phyloP scores from a whole-genome alignment of 1,140 invertebrate species.

The Hetaerina americana region DNA sequence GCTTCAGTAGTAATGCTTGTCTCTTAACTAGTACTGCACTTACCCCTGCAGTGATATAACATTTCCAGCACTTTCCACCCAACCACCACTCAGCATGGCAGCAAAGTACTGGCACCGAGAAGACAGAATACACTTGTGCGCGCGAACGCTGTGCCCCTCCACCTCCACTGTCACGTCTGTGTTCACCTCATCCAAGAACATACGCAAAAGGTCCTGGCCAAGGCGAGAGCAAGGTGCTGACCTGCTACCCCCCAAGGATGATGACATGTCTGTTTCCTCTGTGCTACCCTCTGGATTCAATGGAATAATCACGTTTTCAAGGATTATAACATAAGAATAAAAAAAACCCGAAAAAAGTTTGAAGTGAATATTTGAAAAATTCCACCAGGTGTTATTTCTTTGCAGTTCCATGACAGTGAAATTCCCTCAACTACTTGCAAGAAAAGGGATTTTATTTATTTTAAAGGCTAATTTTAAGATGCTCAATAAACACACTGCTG shows the following conservation, averaged over 20 bases:
- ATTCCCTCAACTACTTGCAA: no score
- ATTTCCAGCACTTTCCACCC: conserved; percentile 63
- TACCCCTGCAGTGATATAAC: conserved; percentile 73
- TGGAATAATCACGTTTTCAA: no score
- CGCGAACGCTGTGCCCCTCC: conserved; percentile 59
- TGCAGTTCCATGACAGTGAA: no score
- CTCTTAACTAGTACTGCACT: no score
- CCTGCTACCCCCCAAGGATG: conserved; percentile 23
- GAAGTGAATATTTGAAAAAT: neutral
- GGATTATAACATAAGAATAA: conserved; percentile 13
- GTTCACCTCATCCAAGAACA: conserved; percentile 80
- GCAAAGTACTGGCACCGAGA: conserved; percentile 85
- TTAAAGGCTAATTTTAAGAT: no score
- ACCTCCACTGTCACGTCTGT: conserved; percentile 73
- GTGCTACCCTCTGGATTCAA: conserved; percentile 26
- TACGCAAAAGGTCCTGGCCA: conserved; percentile 71
- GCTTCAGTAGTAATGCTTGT: no score
- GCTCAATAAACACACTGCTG: no score
- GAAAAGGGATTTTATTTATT: no score
- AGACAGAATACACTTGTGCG: conserved; percentile 79
- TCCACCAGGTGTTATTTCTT: neutral
- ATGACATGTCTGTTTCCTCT: conserved; percentile 35
- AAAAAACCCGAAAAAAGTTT: neutral
- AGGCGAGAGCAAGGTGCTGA: conserved; percentile 45
- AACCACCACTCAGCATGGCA: conserved; percentile 71